Conservation (phyloP, 1,140 invertebrate species). For the Drosophila nasuta region DNA sequence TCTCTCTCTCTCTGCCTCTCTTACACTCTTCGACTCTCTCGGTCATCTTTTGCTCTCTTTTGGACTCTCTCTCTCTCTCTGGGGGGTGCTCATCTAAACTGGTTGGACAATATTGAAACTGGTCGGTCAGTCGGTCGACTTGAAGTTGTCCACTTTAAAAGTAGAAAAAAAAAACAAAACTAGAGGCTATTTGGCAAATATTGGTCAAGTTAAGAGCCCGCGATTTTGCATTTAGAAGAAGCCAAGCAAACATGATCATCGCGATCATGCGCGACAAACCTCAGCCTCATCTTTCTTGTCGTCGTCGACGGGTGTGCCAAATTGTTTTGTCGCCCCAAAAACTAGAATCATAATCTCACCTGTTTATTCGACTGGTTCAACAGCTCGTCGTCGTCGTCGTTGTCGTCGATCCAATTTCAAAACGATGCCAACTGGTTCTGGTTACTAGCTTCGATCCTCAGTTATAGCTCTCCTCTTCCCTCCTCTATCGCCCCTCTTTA, state of each 20-base stretch:
- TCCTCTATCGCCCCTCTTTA: neutral
- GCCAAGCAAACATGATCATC: conserved; percentile 39
- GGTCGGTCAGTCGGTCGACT: conserved; percentile 58
- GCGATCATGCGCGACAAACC: conserved; percentile 13
- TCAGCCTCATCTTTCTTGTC: conserved; percentile 22
- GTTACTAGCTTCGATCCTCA: conserved; percentile 7
- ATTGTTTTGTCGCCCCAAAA: conserved; percentile 56
- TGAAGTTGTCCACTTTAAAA: conserved; percentile 31
- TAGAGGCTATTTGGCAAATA: conserved; percentile 52
- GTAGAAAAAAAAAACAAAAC: neutral
- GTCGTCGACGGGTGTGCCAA: conserved; percentile 60
- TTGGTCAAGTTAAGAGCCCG: conserved; percentile 65
- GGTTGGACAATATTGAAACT: conserved; percentile 60
- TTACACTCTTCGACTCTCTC: neutral
- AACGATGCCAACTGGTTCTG: conserved; percentile 43
- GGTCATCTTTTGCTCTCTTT: conserved; percentile 6
- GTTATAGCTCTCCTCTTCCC: too few relatives aligned
- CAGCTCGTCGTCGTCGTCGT: conserved; percentile 10
- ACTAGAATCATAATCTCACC: conserved; percentile 46
- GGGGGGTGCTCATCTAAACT: conserved; percentile 49
- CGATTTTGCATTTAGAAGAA: conserved; percentile 57
- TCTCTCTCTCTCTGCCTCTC: conserved; percentile 5
- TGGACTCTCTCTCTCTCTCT: neutral
- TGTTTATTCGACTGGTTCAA: conserved; percentile 32
- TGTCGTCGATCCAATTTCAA: conserved; percentile 36